Evolutionary conservation across 2,113 vertebrate species (phyloP), one percentile per base, ranked within the genome.

Genomic region (Rhineura floridana): DNA sequence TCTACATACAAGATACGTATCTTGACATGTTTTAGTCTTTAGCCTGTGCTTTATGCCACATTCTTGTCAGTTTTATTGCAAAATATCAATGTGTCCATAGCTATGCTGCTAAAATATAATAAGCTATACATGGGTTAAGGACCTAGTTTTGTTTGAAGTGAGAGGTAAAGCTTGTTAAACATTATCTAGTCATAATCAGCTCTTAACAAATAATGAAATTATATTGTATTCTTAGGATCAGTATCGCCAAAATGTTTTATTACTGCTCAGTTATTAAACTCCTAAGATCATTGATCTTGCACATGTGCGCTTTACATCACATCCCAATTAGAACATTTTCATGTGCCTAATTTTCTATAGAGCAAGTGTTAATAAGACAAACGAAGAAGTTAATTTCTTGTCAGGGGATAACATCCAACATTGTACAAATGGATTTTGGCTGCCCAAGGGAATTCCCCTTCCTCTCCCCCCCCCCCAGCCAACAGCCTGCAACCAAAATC

Each of bases 101-200:
- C 19, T 2, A 2, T 82, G 13, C n/a, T 80, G 2, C 63, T 46
- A 69, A 70, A 69, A 21, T 79, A 69, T 69, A 42, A 25, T 77
- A 7, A 36, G 55, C 30, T 63, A 39, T 69, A 30, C 25, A 36
- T 75, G 39, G 55, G 33, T 42, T 44, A 75, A 76, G 48, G 52
- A 17, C 33, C 63, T 52, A 48, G n/a, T 21, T 70, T 89, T 75
- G 65, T 76, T 81, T 87, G 65, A 55, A 70, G 62, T 69, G n/a
- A 91, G 75, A 81, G 50, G 85, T 11, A 81, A 88, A 88, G 55
- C 12, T 93, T 80, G 1, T 8, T 91, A 25, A 84, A 28, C 36
- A 12, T 83, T 91, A 85, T 87, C 84, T 83, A 0, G 39, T 91
- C 13, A 33, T 83, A 0, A 69, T 70, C 33, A 80, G 19, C 62